Evolutionary conservation across 2,888 invertebrate species (phyloP), one percentile per base, ranked within the genome.

Genomic region (Octonoba sinensis): DNA sequence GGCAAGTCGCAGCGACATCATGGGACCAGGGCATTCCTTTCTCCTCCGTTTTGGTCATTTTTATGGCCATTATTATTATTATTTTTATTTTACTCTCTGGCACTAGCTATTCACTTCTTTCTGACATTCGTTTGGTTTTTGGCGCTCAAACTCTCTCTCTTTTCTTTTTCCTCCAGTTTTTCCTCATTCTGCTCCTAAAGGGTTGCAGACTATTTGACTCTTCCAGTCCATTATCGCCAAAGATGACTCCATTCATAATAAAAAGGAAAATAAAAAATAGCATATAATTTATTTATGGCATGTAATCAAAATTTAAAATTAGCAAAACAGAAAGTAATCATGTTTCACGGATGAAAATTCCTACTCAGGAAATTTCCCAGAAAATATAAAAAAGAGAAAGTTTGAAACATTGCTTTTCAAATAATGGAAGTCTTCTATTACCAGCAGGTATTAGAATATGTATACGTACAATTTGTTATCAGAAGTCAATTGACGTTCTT

Each of bases 1-100:
- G 60, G 64, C 81, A 75, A 74, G 74, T 82, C 74, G 64, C 66
- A 49, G 57, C 47, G 74, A 82, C 81, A 82, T 74, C 81, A 67
- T 79, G 60, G 51, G 18, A 67, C 51, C 46, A 18, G 64, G 46
- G 54, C 60, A 54, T 24, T 22, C 70, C n/a, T 62, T 70, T 47
- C 70, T 66, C 66, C 59, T 22, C 57, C 36, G 36, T 69, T 69
- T 66, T 27, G 60, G 60, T 62, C 60, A 62, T 62, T 62, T 62
- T 62, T 62, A 62, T 66, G 64, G n/a, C 27, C 64, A 16, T 62
- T 70, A 36, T 78, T 66, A 27, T 51, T n/a, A 47, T 65, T 65
- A n/a, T n/a, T 74, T 74, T 56, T 27, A 57, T 47, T 47, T 36
- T 46, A 54, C 49, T 75, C 67, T 51, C 57, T 78, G 67, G 71